phyloP scores from a whole-genome alignment of 2,888 invertebrate genomes.

The Prenolepis imparis region DNA sequence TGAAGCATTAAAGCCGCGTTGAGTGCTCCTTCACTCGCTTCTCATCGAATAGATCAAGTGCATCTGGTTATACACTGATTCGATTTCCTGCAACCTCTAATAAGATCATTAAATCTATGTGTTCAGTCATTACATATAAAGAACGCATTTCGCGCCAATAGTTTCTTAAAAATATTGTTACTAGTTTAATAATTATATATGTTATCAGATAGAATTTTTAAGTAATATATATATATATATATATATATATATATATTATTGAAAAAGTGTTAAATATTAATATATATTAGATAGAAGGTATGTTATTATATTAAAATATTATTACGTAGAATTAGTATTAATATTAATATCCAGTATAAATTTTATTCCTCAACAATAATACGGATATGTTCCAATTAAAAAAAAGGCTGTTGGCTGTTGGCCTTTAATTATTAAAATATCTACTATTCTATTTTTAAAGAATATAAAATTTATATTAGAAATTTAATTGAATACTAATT shows the following conservation, averaged over 20 bases:
- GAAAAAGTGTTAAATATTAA: not conserved
- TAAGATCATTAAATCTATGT: constrained; percentile 39
- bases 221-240: not conserved
- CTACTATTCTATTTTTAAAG: not conserved
- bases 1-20: constrained; percentile 70
- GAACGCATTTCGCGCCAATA: not conserved
- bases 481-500: not conserved
- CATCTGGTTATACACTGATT: constrained; percentile 40
- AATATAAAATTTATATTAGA: not conserved
- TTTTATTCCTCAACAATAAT: not conserved
- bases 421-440: not conserved
- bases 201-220: not conserved
- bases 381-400: not conserved
- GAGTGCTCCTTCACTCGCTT: constrained; percentile 24
- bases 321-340: not conserved
- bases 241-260: not conserved
- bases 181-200: not conserved
- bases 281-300: not conserved
- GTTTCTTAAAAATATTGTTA: not conserved
- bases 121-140: not conserved
- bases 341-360: no score
- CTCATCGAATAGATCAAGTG: constrained; percentile 38
- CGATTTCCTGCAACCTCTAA: constrained; percentile 31
- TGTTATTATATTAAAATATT: not conserved
- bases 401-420: no score